Conservation (phyloP, 2,797 vertebrate genomes). For the Lagocephalus sceleratus region DNA sequence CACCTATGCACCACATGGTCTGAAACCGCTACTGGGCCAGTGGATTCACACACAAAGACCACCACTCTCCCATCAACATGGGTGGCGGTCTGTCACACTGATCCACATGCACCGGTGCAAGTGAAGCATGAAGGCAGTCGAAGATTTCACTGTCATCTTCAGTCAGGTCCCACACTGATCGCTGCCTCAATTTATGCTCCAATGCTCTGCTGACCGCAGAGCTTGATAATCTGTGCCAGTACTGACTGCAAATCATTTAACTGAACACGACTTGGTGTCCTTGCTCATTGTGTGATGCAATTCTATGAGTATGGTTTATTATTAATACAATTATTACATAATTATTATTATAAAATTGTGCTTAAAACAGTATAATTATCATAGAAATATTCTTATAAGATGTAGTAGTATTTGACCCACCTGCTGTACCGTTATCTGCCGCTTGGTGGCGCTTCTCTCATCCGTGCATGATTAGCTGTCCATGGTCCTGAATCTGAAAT, state of each 20-base stretch:
- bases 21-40: slow-evolving; percentile 30
- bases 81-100: slow-evolving; percentile 56
- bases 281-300: background rate
- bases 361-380: too few relatives aligned
- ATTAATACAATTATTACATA: too few relatives aligned
- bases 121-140: slow-evolving; percentile 61
- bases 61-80: slow-evolving; percentile 44
- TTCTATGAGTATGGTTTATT: background rate
- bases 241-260: slow-evolving; percentile 38
- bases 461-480: slow-evolving; percentile 48
- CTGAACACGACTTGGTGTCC: slow-evolving; percentile 7
- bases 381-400: background rate
- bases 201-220: slow-evolving; percentile 36
- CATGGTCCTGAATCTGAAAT: slow-evolving; percentile 63
- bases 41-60: slow-evolving; percentile 42
- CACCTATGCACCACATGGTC: slow-evolving; percentile 24
- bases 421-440: slow-evolving; percentile 20
- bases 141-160: slow-evolving; percentile 61
- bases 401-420: too few relatives aligned
- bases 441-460: slow-evolving; percentile 53
- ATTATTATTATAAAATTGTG: background rate
- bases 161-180: slow-evolving; percentile 43
- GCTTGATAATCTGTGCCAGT: slow-evolving; percentile 36
- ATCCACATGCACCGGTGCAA: slow-evolving; percentile 45
- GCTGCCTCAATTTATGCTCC: slow-evolving; percentile 44